A percentile compares a stretch with the other conserved stretches of the same genome.
Evolutionary conservation across 1,140 invertebrate genomes (phyloP).

Genomic region (Cydia splendana): DNA sequence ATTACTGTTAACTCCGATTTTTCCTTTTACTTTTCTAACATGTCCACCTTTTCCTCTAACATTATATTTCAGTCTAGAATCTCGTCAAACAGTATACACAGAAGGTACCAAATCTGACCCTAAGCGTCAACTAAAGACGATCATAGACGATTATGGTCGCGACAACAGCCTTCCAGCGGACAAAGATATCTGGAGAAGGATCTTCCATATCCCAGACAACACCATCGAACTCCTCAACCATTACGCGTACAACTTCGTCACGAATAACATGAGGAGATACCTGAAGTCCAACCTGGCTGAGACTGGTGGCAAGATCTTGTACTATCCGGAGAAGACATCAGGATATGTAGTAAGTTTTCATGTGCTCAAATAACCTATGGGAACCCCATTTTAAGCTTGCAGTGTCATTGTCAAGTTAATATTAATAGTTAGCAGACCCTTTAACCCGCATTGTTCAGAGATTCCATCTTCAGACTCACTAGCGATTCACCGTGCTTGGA

Average conservation of each 20-base stretch:
- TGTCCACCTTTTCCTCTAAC: neutral
- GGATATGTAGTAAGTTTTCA: constrained; percentile 81
- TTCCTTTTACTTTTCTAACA: too few relatives aligned
- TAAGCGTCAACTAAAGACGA: constrained; percentile 66
- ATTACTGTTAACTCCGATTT: too few relatives aligned
- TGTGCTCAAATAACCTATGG: neutral
- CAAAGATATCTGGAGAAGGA: constrained; percentile 83
- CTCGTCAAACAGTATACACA: constrained; percentile 59
- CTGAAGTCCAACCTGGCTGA: constrained; percentile 84
- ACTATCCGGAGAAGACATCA: constrained; percentile 82
- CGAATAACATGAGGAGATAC: constrained; percentile 83
- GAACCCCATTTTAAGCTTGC: neutral
- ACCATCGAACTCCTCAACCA: constrained; percentile 85
- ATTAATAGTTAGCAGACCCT: too few relatives aligned
- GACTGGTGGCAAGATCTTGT: constrained; percentile 82
- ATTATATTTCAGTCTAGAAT: constrained; percentile 56
- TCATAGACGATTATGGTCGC: constrained; percentile 83
- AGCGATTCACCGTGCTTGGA: too few relatives aligned
- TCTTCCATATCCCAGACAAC: constrained; percentile 82
- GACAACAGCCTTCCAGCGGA: constrained; percentile 78
- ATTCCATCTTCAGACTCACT: too few relatives aligned
- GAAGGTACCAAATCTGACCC: constrained; percentile 61
- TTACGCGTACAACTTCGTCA: constrained; percentile 84
- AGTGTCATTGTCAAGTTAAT: too few relatives aligned
- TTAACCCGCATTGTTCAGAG: too few relatives aligned